Conservation (phyloP, 2,797 vertebrate genomes). For the Telmatherina bonti region DNA sequence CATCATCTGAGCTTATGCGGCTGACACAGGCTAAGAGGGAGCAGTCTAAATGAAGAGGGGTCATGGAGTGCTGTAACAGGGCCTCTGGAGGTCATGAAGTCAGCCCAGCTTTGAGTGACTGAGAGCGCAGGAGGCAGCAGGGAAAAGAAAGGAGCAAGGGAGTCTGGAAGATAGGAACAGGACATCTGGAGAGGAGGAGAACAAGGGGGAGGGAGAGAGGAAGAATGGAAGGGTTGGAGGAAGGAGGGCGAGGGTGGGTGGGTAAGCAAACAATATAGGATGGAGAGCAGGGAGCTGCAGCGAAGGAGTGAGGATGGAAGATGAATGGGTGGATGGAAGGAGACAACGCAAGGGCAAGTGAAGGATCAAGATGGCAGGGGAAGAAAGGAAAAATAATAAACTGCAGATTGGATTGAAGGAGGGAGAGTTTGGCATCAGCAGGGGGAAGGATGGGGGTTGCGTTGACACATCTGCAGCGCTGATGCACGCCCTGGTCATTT, state of each 20-base stretch:
- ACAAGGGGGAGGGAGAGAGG: slow-evolving; percentile 61
- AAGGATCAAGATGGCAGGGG: slow-evolving; percentile 75
- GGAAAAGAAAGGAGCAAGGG: slow-evolving; percentile 74
- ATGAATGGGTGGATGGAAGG: slow-evolving; percentile 67
- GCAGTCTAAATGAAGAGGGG: slow-evolving; percentile 38
- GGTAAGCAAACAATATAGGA: slow-evolving; percentile 76
- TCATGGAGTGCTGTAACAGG: slow-evolving; percentile 61
- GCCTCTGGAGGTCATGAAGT: slow-evolving; percentile 77
- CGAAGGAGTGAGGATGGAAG: slow-evolving; percentile 53
- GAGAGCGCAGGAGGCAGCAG: slow-evolving; percentile 68
- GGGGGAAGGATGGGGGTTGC: slow-evolving; percentile 54
- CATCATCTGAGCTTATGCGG: slow-evolving; percentile 42
- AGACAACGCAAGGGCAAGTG: slow-evolving; percentile 67
- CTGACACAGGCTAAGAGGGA: slow-evolving; percentile 43
- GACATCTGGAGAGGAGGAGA: slow-evolving; percentile 83
- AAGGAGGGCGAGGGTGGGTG: slow-evolving; percentile 69
- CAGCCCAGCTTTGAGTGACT: slow-evolving; percentile 59
- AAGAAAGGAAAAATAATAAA: slow-evolving; percentile 83
- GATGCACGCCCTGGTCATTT: slow-evolving; percentile 91
- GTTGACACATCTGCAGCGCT: slow-evolving; percentile 94
- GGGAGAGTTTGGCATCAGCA: slow-evolving; percentile 88
- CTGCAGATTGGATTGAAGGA: slow-evolving; percentile 79
- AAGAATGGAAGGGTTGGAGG: slow-evolving; percentile 66
- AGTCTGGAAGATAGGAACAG: slow-evolving; percentile 82
- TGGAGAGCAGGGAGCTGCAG: slow-evolving; percentile 53